phyloP scores from a whole-genome alignment of 2,888 invertebrate species.

The Ophion ventricosus region DNA sequence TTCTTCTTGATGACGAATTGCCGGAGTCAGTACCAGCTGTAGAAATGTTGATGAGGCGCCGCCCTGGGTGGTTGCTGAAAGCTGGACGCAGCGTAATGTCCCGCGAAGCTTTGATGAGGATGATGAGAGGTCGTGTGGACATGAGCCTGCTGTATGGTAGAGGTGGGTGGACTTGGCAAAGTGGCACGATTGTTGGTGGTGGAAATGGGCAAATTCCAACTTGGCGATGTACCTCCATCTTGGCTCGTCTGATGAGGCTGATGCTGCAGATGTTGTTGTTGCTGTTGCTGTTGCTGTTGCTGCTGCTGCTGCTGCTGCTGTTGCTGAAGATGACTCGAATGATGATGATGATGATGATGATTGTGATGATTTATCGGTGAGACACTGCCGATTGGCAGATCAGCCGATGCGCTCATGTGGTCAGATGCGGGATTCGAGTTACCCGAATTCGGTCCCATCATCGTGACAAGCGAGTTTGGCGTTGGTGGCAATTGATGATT shows the following conservation, averaged over 20 bases:
- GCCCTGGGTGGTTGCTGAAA: constrained; percentile 79
- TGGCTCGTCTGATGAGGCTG: constrained; percentile 65
- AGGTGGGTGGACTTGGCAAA: constrained; percentile 74
- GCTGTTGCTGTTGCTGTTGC: constrained; percentile 63
- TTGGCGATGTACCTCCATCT: constrained; percentile 73
- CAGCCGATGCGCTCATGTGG: constrained; percentile 72
- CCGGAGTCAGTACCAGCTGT: constrained; percentile 76
- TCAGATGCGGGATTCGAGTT: constrained; percentile 79
- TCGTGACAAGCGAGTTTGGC: constrained; percentile 83
- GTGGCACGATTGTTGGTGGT: constrained; percentile 70
- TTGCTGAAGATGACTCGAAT: constrained; percentile 68
- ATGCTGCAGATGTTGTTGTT: constrained; percentile 65
- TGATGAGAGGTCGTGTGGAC: constrained; percentile 71
- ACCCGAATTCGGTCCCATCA: constrained; percentile 84
- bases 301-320: constrained; percentile 68
- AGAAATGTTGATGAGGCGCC: constrained; percentile 77
- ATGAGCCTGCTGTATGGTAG: constrained; percentile 74
- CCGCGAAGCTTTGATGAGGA: constrained; percentile 77
- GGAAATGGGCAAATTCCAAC: constrained; percentile 78
- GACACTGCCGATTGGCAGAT: constrained; percentile 75
- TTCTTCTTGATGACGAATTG: no score
- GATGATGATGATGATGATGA: constrained; percentile 67
- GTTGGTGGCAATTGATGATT: constrained; percentile 82
- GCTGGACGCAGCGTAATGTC: constrained; percentile 76
- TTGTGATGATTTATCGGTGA: constrained; percentile 75